A percentile compares a stretch with the other conserved stretches of the same genome.
phyloP scores from a whole-genome alignment of 1,140 invertebrate species.

The Drosophila arizonae region DNA sequence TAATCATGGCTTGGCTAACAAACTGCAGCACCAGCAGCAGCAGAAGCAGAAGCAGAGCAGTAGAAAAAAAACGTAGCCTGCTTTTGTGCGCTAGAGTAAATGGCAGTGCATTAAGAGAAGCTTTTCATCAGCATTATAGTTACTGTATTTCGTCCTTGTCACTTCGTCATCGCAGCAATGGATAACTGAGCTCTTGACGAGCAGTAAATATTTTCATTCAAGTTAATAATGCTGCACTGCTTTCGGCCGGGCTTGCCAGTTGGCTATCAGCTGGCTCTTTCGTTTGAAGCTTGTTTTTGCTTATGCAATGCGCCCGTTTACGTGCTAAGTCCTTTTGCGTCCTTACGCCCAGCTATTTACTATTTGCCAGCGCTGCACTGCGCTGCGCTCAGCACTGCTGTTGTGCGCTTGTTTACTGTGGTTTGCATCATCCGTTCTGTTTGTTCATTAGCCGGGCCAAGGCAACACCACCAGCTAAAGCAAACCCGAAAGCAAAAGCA shows the following conservation, averaged over 20 bases:
- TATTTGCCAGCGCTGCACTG: slow-evolving; percentile 8
- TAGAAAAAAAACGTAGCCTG: slow-evolving; percentile 24
- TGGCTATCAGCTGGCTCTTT: slow-evolving; percentile 22
- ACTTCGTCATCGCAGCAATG: slow-evolving; percentile 37
- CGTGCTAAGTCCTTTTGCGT: slow-evolving; percentile 61
- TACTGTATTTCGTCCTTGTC: slow-evolving; percentile 33
- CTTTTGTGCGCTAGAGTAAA: slow-evolving; percentile 69
- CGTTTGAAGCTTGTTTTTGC: slow-evolving; percentile 52
- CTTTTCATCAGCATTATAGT: slow-evolving; percentile 70
- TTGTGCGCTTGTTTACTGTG: slow-evolving; percentile 69
- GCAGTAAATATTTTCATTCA: slow-evolving; percentile 81
- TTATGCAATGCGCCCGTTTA: slow-evolving; percentile 68
- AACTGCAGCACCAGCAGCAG: slow-evolving; percentile 22
- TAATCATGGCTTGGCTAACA: slow-evolving; percentile 69
- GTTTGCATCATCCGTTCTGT: slow-evolving; percentile 78
- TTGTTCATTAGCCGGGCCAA: slow-evolving; percentile 74
- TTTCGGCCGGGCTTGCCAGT: slow-evolving; percentile 40
- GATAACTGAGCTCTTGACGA: slow-evolving; percentile 68
- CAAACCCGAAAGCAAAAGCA: background rate
- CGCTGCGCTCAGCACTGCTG: slow-evolving; percentile 37
- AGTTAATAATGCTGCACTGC: slow-evolving; percentile 77
- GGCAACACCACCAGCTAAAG: slow-evolving; percentile 36
- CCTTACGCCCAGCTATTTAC: slow-evolving; percentile 55
- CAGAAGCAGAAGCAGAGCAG: background rate
- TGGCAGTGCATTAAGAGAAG: slow-evolving; percentile 69